Evolutionary conservation across 2,888 invertebrate genomes (phyloP).

Genomic region (Watsonalla cultraria): DNA sequence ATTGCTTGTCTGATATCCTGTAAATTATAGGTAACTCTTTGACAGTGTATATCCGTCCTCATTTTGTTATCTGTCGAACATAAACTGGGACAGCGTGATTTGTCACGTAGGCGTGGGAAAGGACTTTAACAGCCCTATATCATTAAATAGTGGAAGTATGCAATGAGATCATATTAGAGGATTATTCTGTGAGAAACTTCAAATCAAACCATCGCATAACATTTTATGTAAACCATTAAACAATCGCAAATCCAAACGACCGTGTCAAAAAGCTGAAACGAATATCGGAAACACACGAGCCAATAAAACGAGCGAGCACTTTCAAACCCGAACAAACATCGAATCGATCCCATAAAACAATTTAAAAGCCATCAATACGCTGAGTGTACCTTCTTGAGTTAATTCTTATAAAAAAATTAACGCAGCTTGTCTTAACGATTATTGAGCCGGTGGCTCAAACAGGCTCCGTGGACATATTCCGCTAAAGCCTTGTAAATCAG

Average conservation of each 20-base stretch:
- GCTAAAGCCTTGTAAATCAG: constrained; percentile 63
- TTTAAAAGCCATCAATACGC: constrained; percentile 43
- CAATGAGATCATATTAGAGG: no score
- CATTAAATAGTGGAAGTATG: not conserved
- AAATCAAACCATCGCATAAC: not conserved
- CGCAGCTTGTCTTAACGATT: constrained; percentile 67
- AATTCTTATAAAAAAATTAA: constrained; percentile 45
- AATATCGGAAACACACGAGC: not conserved
- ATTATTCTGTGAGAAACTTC: not conserved
- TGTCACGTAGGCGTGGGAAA: not conserved
- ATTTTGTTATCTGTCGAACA: not conserved
- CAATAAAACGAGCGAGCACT: not conserved
- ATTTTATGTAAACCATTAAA: not conserved
- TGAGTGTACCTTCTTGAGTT: constrained; percentile 30
- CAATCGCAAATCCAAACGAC: not conserved
- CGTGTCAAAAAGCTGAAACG: not conserved
- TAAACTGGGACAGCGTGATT: not conserved
- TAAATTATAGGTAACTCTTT: not conserved
- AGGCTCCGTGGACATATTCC: constrained; percentile 40
- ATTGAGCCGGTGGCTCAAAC: constrained; percentile 56
- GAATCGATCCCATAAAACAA: constrained; percentile 26
- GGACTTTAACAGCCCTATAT: not conserved
- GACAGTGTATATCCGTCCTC: not conserved
- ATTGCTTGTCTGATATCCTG: constrained; percentile 4
- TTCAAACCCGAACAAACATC: constrained; percentile 7